Base-by-base conservation (phyloP, 2,113 vertebrate species). In the Muntiacus reevesi region DNA sequence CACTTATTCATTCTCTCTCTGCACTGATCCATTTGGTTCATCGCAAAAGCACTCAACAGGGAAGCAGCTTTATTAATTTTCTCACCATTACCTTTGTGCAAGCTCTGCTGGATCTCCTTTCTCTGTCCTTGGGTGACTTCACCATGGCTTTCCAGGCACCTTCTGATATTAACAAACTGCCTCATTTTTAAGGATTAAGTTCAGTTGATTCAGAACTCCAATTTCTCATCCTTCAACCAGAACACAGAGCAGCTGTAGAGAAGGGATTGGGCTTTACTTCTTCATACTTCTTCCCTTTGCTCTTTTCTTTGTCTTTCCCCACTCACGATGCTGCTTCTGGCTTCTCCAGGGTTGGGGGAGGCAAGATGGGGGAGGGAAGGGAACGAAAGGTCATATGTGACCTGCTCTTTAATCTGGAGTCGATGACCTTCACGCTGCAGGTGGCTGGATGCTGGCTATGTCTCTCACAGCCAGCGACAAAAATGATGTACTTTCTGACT, bases 181-280 rank as follows among this genome's bases (percentile, higher is more conserved):
- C 17, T 96, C 40, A n/a, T 82, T 78, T 95, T 76, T 55, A 92
- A 92, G 81, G 59, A 64, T 90, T 82, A 60, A 88, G 54, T 85
- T 92, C 71, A 50, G 54, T 28, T n/a, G n/a, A 60, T 21, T 57
- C 36, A 19, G 30, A 95, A 14, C 52, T 57, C 28, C 27, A 55
- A 5, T 19, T 45, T 57, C 28, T 89, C 71, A 54, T 30, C 67
- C 21, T 55, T 91, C n/a, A 52, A 27, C 87, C 50, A 59, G 64
- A 76, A 55, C 55, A 33, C n/a, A 9, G 82, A 50, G 23, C 5
- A 60, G 43, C 40, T 50, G 12, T 0, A 16, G 17, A 87, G 43
- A 86, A 79, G 19, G 2, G 9, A 30, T 15, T 57, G 11, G 78
- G 36, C 30, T 78, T 55, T 57, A 10, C 60, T 90, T 45, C 78